These are phyloP conservation scores for Trachelus tabidus DNA, from an alignment of 2,888 invertebrate genomes.

Conservation along the genomic window DNA sequence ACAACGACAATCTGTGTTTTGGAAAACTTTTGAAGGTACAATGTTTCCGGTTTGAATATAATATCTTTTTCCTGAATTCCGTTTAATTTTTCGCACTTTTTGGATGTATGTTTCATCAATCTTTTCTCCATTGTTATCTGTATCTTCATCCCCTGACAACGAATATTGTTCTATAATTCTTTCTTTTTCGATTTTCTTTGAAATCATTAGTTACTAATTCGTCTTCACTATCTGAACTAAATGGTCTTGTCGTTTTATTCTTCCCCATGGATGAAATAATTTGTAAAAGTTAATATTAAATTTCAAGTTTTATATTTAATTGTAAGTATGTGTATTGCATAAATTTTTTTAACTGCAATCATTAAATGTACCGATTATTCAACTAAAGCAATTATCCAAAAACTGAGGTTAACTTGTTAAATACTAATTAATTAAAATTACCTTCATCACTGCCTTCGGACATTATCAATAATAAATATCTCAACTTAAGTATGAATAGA, in stretches of 20 bases:
- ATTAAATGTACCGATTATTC: slow-evolving; percentile 8
- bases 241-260: too few species aligned
- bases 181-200: neutral
- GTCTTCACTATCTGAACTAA: too few species aligned
- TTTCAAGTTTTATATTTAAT: too few species aligned
- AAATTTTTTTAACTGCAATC: too few species aligned
- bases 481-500: slow-evolving; percentile 1
- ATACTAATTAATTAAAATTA: slow-evolving; percentile 28
- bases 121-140: too few species aligned
- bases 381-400: slow-evolving; percentile 23
- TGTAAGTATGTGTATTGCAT: too few species aligned
- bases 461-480: slow-evolving; percentile 23
- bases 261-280: too few species aligned
- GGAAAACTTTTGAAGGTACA: slow-evolving; percentile 29
- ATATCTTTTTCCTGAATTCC: slow-evolving; percentile 27
- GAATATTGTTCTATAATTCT: slow-evolving; percentile 14
- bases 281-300: too few species aligned
- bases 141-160: slow-evolving; percentile 8
- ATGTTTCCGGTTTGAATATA: slow-evolving; percentile 32
- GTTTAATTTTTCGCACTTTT: slow-evolving; percentile 28
- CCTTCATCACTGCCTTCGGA: slow-evolving; percentile 23
- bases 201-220: too few species aligned
- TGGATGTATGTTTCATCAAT: too few species aligned
- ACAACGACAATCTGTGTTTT: slow-evolving; percentile 31
- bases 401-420: slow-evolving; percentile 24